Evolutionary conservation across 2,888 invertebrate genomes (phyloP), one percentile per base, ranked within the genome.

Genomic region (Geophilus truncorum): DNA sequence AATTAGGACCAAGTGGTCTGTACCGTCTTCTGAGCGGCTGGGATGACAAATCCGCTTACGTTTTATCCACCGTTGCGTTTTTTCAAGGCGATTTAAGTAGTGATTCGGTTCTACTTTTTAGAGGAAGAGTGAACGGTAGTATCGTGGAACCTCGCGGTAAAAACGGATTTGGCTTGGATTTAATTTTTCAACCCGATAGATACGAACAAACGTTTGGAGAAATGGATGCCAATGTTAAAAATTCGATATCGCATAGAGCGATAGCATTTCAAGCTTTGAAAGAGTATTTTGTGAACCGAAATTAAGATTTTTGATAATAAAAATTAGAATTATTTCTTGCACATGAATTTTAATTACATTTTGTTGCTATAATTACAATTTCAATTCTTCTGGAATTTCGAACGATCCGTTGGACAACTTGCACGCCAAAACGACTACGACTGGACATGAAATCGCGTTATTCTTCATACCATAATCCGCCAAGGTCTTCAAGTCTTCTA

Each of bases 111-210:
- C 84, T 91, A 4, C 85, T 97, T 45, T 97, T 97, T 86, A 92
- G 93, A 89, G 97, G 97, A 0, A 89, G 90, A 84, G 95, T 95
- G 0, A 88, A 91, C 82, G 99, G 99, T 0, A 89, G 87, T 45
- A 98, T 99, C 84, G 98, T 99, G 0, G 86, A 87, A 70, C 98
- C 99, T 0, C 89, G 94, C 85, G 98, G 98, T 1, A 89, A 92
- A 0, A 89, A 91, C 79, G 93, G 93, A 85, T 99, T 99, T 89
- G 99, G 99, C 4, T 99, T 98, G 98, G 99, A 99, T 89, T 93
- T 97, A 2, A 92, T 96, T 84, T 99, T 99, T 85, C 92, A 93
- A 86, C 97, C 97, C 0, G 89, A 90, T 9, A 94, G 92, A 1
- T 93, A 91, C 85, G 88, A 90, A 2, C 86, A 92, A 86, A 99